Percentiles rank a stretch among this genome's conserved stretches.
These are phyloP conservation scores for Protophormia terraenovae DNA, from an alignment of 2,888 invertebrate genomes.

Conservation along the genomic window DNA sequence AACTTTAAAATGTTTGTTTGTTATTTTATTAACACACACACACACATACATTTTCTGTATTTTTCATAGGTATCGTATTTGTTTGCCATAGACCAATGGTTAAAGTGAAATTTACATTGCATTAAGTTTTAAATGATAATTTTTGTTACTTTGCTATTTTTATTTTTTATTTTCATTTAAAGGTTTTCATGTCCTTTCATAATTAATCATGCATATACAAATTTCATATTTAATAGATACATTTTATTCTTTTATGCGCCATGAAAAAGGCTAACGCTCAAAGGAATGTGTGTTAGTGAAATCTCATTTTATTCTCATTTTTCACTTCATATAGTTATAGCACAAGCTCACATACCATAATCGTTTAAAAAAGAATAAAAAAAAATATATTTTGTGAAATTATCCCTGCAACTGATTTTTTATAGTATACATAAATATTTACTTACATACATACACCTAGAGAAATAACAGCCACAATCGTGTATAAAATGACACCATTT, in stretches of 20 bases:
- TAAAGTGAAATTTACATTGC: not conserved
- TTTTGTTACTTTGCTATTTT: no score
- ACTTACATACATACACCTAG: not conserved
- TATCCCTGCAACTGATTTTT: conserved; percentile 18
- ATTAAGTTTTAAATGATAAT: not conserved
- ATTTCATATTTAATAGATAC: conserved; percentile 12
- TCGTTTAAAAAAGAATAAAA: not conserved
- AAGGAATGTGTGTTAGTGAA: not conserved
- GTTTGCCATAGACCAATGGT: not conserved
- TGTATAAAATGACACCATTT: no score
- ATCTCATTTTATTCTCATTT: conserved; percentile 20
- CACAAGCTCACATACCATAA: no score
- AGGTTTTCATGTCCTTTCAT: conserved; percentile 20
- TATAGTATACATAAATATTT: no score
- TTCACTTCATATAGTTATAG: not conserved
- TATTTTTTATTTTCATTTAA: not conserved
- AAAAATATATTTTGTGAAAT: conserved; percentile 8
- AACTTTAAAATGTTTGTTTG: conserved; percentile 1
- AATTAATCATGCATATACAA: conserved; percentile 25
- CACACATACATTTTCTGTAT: no score
- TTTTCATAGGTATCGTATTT: no score
- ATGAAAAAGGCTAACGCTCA: not conserved
- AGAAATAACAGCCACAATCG: no score
- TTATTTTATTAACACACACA: conserved; percentile 38
- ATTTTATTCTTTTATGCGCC: not conserved